Base-by-base conservation (phyloP, 1,140 invertebrate genomes). In the Drosophila sturtevanti region DNA sequence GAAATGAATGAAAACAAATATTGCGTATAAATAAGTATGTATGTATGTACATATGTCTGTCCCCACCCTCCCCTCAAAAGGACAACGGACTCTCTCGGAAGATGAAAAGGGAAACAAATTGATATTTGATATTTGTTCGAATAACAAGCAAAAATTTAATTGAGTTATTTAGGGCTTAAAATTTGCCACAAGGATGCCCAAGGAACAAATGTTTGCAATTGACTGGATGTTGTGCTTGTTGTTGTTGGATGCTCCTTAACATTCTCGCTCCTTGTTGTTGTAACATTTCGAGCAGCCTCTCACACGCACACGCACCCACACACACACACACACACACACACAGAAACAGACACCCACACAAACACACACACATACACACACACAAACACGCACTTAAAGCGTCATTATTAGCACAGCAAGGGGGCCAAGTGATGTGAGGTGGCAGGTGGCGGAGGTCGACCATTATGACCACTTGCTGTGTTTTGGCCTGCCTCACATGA, bases 361-460 rank as follows among this genome's bases (percentile, higher is more conserved):
- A 31, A 76, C 63, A 67, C 52, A 76, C 77, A 48, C 51, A 66
- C 48, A 54, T 44, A 58, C 41, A 76, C 68, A 67, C 52, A 76
- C 34, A 75, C 24, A 64, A 37, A 63, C 48, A 37, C 64, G 52
- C 66, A 81, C 77, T 78, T 86, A 74, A 85, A 86, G 77, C 79
- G 77, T 89, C 79, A 89, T 89, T 79, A 89, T 89, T 85, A 87
- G 77, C 85, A 85, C 79, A 89, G 82, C 84, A 78, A 62, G 55
- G 37, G 27, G 41, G 41, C 16, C 10, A 48, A 48, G 41, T 21
- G 41, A 48, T 21, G 31, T 24, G 69, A 34, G 38, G 48, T 34
- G 56, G 69, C 35, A 35, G 35, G 37, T 54, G 56, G 52, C 21
- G 59, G 48, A 77, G 65, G 74, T 72, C 59, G 71, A 72, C 76